phyloP scores from a whole-genome alignment of 2,113 vertebrate genomes.

The Equus przewalskii region DNA sequence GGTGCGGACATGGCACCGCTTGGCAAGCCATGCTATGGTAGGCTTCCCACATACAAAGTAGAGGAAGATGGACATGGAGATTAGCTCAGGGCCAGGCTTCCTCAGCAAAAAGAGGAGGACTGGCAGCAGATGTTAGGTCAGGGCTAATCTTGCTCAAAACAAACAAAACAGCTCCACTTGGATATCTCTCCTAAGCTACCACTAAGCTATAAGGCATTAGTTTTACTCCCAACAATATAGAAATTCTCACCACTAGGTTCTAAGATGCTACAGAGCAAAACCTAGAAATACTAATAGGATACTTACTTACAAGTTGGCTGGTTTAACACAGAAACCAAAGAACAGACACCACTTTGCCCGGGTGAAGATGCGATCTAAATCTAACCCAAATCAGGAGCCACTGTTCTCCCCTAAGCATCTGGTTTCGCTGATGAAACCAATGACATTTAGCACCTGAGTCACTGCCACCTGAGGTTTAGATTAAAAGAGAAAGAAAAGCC shows the following conservation, averaged over 20 bases:
- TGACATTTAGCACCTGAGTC: constrained; percentile 72
- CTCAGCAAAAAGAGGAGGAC: too few species aligned
- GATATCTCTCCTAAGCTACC: background rate
- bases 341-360: background rate
- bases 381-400: constrained; percentile 77
- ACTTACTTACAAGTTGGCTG: constrained; percentile 50
- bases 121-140: too few species aligned
- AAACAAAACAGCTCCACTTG: background rate
- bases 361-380: constrained; percentile 35
- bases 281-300: constrained; percentile 37
- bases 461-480: constrained; percentile 73
- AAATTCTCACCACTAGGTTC: constrained; percentile 43
- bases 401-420: constrained; percentile 74
- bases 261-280: constrained; percentile 56
- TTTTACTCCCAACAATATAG: background rate
- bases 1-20: too few species aligned
- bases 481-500: constrained; percentile 71
- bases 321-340: constrained; percentile 76
- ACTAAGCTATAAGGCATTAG: background rate
- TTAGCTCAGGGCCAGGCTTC: too few species aligned
- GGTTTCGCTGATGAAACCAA: constrained; percentile 77
- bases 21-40: too few species aligned
- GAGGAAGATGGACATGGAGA: too few species aligned
- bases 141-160: background rate
- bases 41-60: too few species aligned